Evolutionary conservation across 1,140 invertebrate genomes (phyloP).

Genomic region (Cryptotermes secundus): DNA sequence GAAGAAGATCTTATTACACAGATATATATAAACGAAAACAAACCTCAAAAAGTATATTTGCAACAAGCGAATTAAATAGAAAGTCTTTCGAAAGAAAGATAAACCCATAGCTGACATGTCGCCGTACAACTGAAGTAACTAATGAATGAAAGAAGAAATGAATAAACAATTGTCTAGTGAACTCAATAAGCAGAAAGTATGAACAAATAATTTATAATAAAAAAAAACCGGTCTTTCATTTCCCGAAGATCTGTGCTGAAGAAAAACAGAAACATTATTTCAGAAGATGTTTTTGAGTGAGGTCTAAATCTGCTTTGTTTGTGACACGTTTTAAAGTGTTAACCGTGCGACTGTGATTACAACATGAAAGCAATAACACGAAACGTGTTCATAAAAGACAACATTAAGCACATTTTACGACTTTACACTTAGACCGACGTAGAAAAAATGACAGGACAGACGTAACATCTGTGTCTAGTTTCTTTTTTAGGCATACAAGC

Average conservation of each 20-base stretch:
- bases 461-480: neutral
- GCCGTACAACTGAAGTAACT: neutral
- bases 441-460: neutral
- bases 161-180: neutral
- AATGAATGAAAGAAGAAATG: neutral
- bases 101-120: too few relatives aligned
- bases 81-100: too few relatives aligned
- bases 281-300: neutral
- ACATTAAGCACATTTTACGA: neutral
- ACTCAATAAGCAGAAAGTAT: neutral
- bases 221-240: neutral
- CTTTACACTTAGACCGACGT: neutral
- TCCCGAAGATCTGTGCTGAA: neutral
- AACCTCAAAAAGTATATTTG: too few relatives aligned
- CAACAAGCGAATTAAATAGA: too few relatives aligned
- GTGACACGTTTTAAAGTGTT: neutral
- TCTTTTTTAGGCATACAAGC: neutral
- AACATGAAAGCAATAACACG: slow-evolving; percentile 8
- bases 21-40: too few relatives aligned
- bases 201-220: neutral
- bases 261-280: neutral
- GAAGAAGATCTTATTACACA: too few relatives aligned
- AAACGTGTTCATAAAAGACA: slow-evolving; percentile 6
- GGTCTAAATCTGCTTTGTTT: neutral
- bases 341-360: neutral